Conservation (phyloP, 2,113 vertebrate species). For the Rhodinocichla rosea region DNA sequence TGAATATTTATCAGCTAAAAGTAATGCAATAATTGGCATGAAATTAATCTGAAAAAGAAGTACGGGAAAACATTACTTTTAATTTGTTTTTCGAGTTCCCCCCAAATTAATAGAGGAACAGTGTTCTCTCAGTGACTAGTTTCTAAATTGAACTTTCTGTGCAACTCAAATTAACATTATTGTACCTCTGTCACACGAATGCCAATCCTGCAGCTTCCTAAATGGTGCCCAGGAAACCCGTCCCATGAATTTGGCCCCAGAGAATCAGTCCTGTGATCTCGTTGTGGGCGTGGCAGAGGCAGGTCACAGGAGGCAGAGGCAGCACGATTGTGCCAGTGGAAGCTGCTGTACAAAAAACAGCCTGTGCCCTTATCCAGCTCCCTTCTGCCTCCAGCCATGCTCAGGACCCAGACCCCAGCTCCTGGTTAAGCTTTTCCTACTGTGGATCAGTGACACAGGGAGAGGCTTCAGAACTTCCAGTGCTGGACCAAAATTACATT, state of each 20-base stretch:
- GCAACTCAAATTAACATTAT: not conserved
- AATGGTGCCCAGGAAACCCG: not conserved
- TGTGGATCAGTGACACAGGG: not conserved
- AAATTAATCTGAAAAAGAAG: constrained; percentile 63
- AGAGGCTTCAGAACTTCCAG: not conserved
- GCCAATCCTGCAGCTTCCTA: not conserved
- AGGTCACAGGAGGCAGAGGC: not conserved
- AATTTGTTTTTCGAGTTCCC: constrained; percentile 48
- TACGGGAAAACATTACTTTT: constrained; percentile 56
- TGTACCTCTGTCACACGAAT: not conserved
- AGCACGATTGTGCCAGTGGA: not conserved
- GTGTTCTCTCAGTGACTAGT: not conserved
- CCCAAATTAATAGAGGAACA: constrained; percentile 19
- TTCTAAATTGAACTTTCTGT: constrained; percentile 40
- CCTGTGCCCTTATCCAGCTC: accelerated
- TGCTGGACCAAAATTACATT: not conserved
- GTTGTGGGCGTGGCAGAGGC: not conserved
- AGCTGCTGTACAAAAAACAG: not conserved
- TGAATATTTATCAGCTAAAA: constrained; percentile 74
- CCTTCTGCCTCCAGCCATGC: accelerated
- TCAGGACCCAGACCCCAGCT: not conserved
- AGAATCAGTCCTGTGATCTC: not conserved
- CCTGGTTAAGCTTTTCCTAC: not conserved
- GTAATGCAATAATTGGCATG: constrained; percentile 71
- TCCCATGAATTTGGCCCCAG: not conserved